Conservation (phyloP, 2,797 vertebrate species). For the Myotis findleyi region DNA sequence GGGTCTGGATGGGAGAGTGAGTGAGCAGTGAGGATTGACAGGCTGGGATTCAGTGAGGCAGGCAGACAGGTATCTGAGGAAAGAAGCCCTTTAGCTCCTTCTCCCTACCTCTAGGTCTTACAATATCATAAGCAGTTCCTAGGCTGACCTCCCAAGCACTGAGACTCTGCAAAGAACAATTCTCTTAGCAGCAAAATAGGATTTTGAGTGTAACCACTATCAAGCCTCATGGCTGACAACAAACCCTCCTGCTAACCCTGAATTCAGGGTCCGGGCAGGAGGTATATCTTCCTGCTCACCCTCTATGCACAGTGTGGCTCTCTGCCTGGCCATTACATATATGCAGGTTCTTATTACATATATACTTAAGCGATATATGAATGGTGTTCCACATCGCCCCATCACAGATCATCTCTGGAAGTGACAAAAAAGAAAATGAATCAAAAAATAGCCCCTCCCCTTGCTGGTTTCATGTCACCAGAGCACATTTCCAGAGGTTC, state of each 20-base stretch:
- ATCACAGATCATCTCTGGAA: not conserved
- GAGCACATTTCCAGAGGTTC: not conserved
- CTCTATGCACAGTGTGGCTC: not conserved
- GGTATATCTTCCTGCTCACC: not conserved
- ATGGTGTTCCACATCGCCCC: not conserved
- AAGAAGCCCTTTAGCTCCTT: not conserved
- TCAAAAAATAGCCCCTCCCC: not conserved
- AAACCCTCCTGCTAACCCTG: not conserved
- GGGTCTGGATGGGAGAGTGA: not conserved
- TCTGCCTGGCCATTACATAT: not conserved
- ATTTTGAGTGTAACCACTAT: not conserved
- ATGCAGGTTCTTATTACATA: constrained; percentile 6
- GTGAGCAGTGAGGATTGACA: not conserved
- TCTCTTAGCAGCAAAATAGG: not conserved
- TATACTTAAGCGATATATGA: not conserved
- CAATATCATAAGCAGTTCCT: not conserved
- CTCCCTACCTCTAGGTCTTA: not conserved
- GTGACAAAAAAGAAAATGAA: constrained; percentile 35
- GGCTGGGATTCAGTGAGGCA: not conserved
- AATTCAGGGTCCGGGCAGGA: not conserved
- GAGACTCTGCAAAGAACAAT: not conserved
- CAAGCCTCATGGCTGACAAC: not conserved
- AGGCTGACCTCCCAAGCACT: not conserved
- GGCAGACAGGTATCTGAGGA: not conserved
- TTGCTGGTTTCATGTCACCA: not conserved